A percentile compares a stretch with the other conserved stretches of the same genome.
Conservation (phyloP, 2,888 invertebrate genomes). For the Neoitamus cyanurus region DNA sequence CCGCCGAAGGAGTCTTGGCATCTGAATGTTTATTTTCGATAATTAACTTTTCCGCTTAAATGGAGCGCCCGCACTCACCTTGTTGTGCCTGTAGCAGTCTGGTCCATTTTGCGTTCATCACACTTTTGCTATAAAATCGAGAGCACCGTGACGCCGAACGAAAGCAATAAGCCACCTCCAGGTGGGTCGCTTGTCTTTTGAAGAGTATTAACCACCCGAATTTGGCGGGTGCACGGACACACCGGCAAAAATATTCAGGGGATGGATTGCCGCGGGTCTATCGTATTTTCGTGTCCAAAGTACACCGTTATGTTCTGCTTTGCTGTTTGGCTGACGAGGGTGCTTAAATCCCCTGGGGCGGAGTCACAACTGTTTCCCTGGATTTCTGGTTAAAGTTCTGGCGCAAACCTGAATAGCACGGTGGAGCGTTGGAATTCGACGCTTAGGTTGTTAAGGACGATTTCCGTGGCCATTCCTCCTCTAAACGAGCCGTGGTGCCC, state of each 20-base stretch:
- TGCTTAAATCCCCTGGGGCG: not conserved
- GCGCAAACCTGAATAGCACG: not conserved
- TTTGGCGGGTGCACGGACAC: not conserved
- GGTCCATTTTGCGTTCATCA: slow-evolving; percentile 33
- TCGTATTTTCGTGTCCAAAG: not conserved
- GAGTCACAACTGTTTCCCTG: not conserved
- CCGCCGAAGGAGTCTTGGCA: not conserved
- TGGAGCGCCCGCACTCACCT: not conserved
- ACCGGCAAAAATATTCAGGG: not conserved
- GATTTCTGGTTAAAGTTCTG: not conserved
- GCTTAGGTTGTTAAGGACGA: not conserved
- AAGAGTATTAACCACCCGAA: not conserved
- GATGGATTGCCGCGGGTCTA: not conserved
- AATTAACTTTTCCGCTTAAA: not conserved
- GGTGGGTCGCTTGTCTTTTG: not conserved
- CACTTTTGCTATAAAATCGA: not conserved
- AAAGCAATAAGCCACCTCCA: not conserved
- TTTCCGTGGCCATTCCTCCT: not conserved
- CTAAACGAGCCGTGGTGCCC: not conserved
- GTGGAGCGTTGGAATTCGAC: not conserved
- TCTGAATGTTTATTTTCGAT: not conserved
- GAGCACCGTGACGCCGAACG: not conserved
- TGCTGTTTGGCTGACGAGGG: not conserved
- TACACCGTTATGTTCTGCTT: no score
- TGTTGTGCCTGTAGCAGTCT: slow-evolving; percentile 29